These are phyloP conservation scores for Drosophila albomicans DNA, from an alignment of 1,140 invertebrate genomes.

Conservation along the genomic window DNA sequence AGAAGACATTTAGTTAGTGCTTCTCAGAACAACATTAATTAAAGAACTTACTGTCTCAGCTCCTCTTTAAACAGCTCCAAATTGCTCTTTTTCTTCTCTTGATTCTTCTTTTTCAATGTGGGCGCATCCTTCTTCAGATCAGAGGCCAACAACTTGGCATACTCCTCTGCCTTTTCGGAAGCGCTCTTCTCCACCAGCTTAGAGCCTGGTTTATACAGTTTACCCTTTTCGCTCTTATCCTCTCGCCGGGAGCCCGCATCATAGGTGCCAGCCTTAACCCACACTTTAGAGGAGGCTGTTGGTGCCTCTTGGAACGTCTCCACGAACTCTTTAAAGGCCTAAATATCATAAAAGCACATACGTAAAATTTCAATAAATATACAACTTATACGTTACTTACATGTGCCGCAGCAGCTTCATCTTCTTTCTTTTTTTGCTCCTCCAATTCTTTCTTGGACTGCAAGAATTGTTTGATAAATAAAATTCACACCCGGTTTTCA, in stretches of 20 bases:
- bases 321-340: slow-evolving; percentile 98
- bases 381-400: slow-evolving; percentile 39
- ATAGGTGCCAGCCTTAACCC: slow-evolving; percentile 98
- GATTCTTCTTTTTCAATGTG: slow-evolving; percentile 91
- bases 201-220: slow-evolving; percentile 96
- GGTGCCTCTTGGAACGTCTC: slow-evolving; percentile 97
- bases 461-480: slow-evolving; percentile 73
- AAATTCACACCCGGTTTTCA: neutral
- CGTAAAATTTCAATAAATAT: neutral
- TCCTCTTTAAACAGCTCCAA: slow-evolving; percentile 98
- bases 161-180: slow-evolving; percentile 88
- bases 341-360: slow-evolving; percentile 41
- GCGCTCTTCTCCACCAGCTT: slow-evolving; percentile 88
- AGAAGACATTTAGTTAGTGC: slow-evolving; percentile 22
- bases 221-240: slow-evolving; percentile 95
- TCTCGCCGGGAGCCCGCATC: slow-evolving; percentile 97
- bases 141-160: slow-evolving; percentile 89
- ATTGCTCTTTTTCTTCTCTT: slow-evolving; percentile 98
- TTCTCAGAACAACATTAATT: neutral
- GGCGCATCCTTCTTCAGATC: slow-evolving; percentile 86
- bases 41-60: slow-evolving; percentile 90
- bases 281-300: slow-evolving; percentile 92
- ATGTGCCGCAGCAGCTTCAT: slow-evolving; percentile 93
- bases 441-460: slow-evolving; percentile 94
- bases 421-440: slow-evolving; percentile 94